Conservation (phyloP, 2,113 vertebrate genomes). For the Orthonyx spaldingii region DNA sequence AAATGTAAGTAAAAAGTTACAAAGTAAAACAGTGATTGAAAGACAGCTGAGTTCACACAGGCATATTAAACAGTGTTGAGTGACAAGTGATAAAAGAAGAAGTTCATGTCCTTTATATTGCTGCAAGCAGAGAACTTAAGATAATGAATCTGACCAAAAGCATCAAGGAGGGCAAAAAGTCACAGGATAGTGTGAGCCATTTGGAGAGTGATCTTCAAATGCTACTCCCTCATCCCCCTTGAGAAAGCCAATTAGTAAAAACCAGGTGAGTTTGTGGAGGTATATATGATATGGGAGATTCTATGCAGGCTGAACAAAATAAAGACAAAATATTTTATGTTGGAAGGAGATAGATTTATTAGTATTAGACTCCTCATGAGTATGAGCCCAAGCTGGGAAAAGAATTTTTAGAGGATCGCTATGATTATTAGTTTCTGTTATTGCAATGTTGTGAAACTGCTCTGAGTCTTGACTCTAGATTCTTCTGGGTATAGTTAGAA, state of each 20-base stretch:
- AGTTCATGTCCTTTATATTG: background rate
- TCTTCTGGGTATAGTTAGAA: background rate
- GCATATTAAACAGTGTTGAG: constrained; percentile 5
- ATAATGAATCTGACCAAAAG: background rate
- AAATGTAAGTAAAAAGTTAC: background rate
- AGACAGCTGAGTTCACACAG: background rate
- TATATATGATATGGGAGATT: background rate
- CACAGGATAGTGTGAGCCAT: background rate
- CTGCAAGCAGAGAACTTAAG: background rate
- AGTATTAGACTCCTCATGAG: background rate
- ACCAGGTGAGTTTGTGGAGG: background rate
- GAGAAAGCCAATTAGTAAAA: background rate
- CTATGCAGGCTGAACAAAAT: background rate
- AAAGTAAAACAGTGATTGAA: background rate
- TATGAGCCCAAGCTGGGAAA: background rate
- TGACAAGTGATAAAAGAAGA: constrained; percentile 11
- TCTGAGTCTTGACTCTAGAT: background rate
- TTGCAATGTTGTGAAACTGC: background rate
- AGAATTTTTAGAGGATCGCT: background rate
- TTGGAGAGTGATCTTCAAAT: background rate
- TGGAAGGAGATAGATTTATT: background rate
- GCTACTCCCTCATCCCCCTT: background rate
- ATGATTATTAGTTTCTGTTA: background rate
- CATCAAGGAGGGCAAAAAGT: background rate
- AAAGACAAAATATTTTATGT: background rate